Conservation (phyloP, 2,888 invertebrate genomes). For the Cataglyphis altisquamis region DNA sequence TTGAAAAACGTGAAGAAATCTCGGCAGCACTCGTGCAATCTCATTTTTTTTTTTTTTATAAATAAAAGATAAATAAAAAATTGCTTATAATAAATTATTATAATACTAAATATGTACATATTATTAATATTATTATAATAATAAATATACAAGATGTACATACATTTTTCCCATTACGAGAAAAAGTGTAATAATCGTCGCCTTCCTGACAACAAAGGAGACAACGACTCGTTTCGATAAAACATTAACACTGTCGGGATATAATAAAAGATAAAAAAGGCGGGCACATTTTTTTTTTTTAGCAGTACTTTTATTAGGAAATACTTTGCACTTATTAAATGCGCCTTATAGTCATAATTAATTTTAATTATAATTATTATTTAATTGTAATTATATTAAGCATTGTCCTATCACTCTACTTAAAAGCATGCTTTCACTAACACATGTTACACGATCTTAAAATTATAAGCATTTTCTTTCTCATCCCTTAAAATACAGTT, state of each 20-base stretch:
- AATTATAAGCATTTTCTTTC: slow-evolving; percentile 83
- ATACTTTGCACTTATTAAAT: slow-evolving; percentile 86
- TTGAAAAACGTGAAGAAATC: not conserved
- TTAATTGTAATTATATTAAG: slow-evolving; percentile 61
- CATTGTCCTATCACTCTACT: slow-evolving; percentile 85
- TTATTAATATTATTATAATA: no score
- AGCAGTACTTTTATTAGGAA: slow-evolving; percentile 86
- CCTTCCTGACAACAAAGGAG: not conserved
- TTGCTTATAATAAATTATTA: no score
- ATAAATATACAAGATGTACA: not conserved
- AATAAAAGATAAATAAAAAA: not conserved
- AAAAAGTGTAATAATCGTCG: not conserved
- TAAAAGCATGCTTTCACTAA: slow-evolving; percentile 86
- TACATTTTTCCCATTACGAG: not conserved
- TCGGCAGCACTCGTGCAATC: not conserved
- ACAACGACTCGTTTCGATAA: not conserved
- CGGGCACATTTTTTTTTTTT: slow-evolving; percentile 66
- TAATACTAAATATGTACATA: no score
- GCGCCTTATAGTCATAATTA: slow-evolving; percentile 85
- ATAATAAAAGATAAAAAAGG: slow-evolving; percentile 13
- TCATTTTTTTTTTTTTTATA: not conserved
- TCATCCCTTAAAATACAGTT: slow-evolving; percentile 30
- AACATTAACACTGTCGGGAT: not conserved
- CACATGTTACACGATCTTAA: slow-evolving; percentile 86
- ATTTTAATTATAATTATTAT: slow-evolving; percentile 86